phyloP scores from a whole-genome alignment of 2,888 invertebrate genomes.

The Pyrgus malvae region DNA sequence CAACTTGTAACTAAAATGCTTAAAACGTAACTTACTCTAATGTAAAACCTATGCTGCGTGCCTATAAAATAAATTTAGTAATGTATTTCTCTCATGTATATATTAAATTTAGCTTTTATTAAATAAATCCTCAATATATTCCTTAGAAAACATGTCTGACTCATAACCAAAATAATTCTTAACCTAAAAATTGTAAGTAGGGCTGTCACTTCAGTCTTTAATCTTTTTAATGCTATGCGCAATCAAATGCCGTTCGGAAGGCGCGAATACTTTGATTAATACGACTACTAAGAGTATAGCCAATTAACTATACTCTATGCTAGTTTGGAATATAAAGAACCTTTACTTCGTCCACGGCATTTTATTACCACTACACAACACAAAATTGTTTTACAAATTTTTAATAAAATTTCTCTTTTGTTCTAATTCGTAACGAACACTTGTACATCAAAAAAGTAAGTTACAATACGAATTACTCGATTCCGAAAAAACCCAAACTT shows the following conservation, averaged over 20 bases:
- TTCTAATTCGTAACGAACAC: too few species aligned
- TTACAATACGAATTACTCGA: too few species aligned
- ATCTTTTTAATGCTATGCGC: not conserved
- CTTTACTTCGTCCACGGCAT: too few species aligned
- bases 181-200: conserved; percentile 31
- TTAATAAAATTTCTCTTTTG: too few species aligned
- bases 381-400: too few species aligned
- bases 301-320: too few species aligned
- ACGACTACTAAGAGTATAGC: too few species aligned
- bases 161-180: conserved; percentile 49
- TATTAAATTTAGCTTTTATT: conserved; percentile 25
- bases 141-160: conserved; percentile 23
- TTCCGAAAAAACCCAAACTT: too few species aligned
- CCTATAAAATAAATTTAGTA: conserved; percentile 57
- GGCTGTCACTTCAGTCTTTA: conserved; percentile 20
- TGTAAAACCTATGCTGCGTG: conserved; percentile 49
- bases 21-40: conserved; percentile 51
- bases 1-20: conserved; percentile 67
- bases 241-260: too few species aligned
- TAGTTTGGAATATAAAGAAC: too few species aligned
- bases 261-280: not conserved
- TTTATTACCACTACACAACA: too few species aligned
- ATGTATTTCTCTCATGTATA: conserved; percentile 21
- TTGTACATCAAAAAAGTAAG: too few species aligned
- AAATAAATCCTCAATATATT: conserved; percentile 37